Evolutionary conservation across 2,888 invertebrate genomes (phyloP).

Genomic region (Drosophila barbarae): DNA sequence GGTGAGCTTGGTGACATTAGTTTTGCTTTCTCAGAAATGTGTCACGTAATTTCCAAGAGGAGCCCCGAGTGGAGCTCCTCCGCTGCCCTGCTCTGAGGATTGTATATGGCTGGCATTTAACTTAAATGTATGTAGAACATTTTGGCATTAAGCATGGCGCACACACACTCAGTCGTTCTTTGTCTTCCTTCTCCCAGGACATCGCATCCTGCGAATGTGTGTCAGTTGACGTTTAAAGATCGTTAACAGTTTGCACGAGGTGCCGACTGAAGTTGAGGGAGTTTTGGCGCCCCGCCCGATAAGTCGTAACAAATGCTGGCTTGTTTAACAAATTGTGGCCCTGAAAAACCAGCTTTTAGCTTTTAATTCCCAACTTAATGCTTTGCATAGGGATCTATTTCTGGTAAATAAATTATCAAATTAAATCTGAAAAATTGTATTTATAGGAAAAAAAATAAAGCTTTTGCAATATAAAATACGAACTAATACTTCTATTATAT

Average conservation of each 20-base stretch:
- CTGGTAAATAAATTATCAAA: not conserved
- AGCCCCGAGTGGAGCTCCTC: constrained; percentile 14
- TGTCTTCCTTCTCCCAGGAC: constrained; percentile 23
- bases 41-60: constrained; percentile 68
- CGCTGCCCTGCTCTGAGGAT: constrained; percentile 37
- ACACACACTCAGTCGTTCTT: constrained; percentile 10
- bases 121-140: constrained; percentile 69
- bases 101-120: constrained; percentile 73
- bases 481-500: not conserved
- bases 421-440: not conserved
- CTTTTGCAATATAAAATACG: not conserved
- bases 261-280: constrained; percentile 28
- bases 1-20: constrained; percentile 55
- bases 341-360: constrained; percentile 7
- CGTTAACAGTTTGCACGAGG: constrained; percentile 59
- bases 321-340: constrained; percentile 25
- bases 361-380: constrained; percentile 3
- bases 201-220: constrained; percentile 47
- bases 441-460: not conserved
- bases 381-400: not conserved
- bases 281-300: constrained; percentile 9
- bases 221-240: constrained; percentile 69
- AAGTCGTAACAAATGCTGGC: constrained; percentile 37
- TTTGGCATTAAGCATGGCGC: constrained; percentile 48
- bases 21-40: constrained; percentile 73